Base-by-base conservation (phyloP, 2,797 vertebrate species). In the Siniperca obscura region DNA sequence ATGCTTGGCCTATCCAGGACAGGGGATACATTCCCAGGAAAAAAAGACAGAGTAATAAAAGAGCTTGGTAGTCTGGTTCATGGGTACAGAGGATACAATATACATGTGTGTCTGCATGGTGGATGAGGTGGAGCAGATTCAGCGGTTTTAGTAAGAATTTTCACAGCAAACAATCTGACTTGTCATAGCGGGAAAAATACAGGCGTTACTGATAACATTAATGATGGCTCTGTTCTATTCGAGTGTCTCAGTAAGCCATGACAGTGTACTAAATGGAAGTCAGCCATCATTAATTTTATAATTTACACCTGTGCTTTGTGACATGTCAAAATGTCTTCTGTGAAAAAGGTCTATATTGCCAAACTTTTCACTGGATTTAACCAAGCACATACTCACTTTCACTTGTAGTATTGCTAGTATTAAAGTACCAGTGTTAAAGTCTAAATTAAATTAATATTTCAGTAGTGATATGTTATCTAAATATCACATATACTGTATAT, bases 1-100 rank as follows among this genome's bases (percentile, higher is more conserved):
- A 59, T 86, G 87, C 93, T 90, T 93, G 86, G 82, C 86, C 96
- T 98, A 27, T 44, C 50, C 75, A 89, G 59, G 42, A 75, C 30
- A 73, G 13, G 10, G 50, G 48, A 71, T n/a, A 77, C 5, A 81
- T 66, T 56, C 11, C 70, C 34, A 78, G 10, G n/a, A 64, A 68
- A 74, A 48, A 74, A 38, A 55, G 19, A 59, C 21, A 6, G 7
- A 42, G 38, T 48, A 42, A 85, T 27, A 19, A 60, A 80, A 30
- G 2, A 44, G n/a, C 2, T 61, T 10, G 2, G 12, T 73, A 13
- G 19, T 55, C 2, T 62, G 8, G 27, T 44, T 53, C 12, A 38
- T 12, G 14, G 17, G 21, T 19, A 44, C 10, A 11, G 40, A 42
- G 40, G 40, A 42, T 11, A 42, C 36, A 36, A 36, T 36, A 36